phyloP scores from a whole-genome alignment of 2,888 invertebrate species.

The Lepidochitona cinerea region DNA sequence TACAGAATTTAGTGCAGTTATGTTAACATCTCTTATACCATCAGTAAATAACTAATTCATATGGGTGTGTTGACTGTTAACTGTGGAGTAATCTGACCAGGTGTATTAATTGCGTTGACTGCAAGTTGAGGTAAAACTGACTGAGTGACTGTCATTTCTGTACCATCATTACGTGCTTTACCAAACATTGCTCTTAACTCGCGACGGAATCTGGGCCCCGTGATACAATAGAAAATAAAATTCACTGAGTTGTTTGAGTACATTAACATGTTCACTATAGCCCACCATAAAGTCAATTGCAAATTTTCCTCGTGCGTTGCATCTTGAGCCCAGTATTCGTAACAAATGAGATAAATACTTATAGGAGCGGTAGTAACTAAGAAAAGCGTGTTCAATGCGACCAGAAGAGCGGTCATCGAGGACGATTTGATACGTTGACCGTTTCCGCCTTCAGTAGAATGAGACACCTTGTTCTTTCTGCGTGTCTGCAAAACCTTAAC shows the following conservation, averaged over 20 bases:
- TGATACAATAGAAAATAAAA: constrained; percentile 54
- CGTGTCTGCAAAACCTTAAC: constrained; percentile 38
- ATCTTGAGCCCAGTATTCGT: constrained; percentile 25
- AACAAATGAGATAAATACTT: constrained; percentile 39
- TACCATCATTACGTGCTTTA: constrained; percentile 28
- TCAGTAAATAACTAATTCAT: too few relatives aligned
- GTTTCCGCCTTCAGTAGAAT: constrained; percentile 13
- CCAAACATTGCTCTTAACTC: constrained; percentile 43
- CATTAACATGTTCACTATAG: constrained; percentile 49
- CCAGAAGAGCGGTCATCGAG: constrained; percentile 50
- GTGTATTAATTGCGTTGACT: too few relatives aligned
- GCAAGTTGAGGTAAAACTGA: too few relatives aligned
- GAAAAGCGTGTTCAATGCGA: constrained; percentile 50
- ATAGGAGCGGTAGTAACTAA: constrained; percentile 45
- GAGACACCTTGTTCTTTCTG: constrained; percentile 12
- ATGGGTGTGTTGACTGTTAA: too few relatives aligned
- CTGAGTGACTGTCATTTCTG: not conserved
- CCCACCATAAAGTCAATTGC: constrained; percentile 36
- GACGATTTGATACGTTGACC: constrained; percentile 22
- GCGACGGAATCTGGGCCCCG: constrained; percentile 50
- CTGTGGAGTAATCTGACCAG: too few relatives aligned
- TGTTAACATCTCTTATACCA: too few relatives aligned
- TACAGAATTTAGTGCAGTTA: too few relatives aligned
- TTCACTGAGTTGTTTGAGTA: constrained; percentile 56
- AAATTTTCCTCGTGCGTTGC: constrained; percentile 17